A percentile compares a stretch with the other conserved stretches of the same genome.
These are phyloP conservation scores for Campoletis raptor DNA, from an alignment of 2,888 invertebrate genomes.

Conservation along the genomic window DNA sequence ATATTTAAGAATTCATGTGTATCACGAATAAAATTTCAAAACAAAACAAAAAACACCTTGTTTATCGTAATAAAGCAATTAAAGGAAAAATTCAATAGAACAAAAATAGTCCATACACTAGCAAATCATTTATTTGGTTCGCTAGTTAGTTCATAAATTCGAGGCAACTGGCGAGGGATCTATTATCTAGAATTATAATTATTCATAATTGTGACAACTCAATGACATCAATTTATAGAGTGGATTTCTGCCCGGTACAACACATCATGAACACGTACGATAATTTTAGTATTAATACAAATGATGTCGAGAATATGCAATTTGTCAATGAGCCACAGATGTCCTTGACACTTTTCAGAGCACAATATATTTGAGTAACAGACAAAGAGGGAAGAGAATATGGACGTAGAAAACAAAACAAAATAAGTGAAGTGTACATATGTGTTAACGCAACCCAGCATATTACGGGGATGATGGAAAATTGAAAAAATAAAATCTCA, in stretches of 20 bases:
- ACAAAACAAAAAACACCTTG: too few relatives aligned
- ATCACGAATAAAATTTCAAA: background rate
- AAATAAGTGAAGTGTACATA: background rate
- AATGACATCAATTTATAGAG: background rate
- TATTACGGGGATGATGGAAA: background rate
- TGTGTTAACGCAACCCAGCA: background rate
- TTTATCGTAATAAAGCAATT: background rate
- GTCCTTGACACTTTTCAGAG: background rate
- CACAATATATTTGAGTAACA: background rate
- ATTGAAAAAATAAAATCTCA: background rate
- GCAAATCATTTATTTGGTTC: background rate
- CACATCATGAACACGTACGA: background rate
- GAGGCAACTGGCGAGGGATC: background rate
- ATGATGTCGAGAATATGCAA: background rate
- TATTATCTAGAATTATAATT: background rate
- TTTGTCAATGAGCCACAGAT: background rate
- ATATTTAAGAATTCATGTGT: background rate
- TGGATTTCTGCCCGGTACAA: background rate
- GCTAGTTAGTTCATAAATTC: background rate
- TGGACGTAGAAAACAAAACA: background rate
- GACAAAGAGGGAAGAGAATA: background rate
- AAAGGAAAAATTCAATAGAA: background rate
- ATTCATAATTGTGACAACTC: constrained; percentile 2
- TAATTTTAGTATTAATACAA: background rate
- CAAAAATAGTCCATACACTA: background rate